phyloP scores from a whole-genome alignment of 2,888 invertebrate species.

The Syrphus vitripennis region DNA sequence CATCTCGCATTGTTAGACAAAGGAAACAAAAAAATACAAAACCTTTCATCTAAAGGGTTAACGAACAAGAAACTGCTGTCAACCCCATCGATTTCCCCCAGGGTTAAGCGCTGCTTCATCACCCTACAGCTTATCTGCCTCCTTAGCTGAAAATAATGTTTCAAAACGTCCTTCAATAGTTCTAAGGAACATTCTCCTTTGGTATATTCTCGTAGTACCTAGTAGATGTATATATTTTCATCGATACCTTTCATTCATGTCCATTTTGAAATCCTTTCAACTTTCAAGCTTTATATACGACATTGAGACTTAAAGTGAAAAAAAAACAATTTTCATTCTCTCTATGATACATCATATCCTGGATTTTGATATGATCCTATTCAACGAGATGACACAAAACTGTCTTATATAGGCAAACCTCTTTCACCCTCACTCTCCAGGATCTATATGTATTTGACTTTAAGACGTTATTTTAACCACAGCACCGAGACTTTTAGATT shows the following conservation, averaged over 20 bases:
- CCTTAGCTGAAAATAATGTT: constrained; percentile 40
- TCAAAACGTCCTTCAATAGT: constrained; percentile 4
- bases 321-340: constrained; percentile 3
- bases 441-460: constrained; percentile 2
- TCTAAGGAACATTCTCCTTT: background rate
- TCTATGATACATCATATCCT: constrained; percentile 48
- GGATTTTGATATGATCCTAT: constrained; percentile 15
- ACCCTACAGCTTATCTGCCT: constrained; percentile 18
- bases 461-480: constrained; percentile 32
- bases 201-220: background rate
- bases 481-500: background rate
- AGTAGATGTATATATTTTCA: background rate
- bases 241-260: constrained; percentile 18
- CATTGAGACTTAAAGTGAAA: constrained; percentile 54
- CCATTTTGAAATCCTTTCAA: constrained; percentile 52
- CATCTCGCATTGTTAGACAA: background rate
- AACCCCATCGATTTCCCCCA: constrained; percentile 8
- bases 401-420: background rate
- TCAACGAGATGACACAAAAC: constrained; percentile 18
- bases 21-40: background rate
- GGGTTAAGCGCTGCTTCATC: constrained; percentile 16
- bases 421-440: background rate
- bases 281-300: constrained; percentile 19
- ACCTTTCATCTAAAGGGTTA: background rate
- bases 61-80: constrained; percentile 26